These are phyloP conservation scores for Atherinosoma microstoma DNA, from an alignment of 2,797 vertebrate species.

Conservation along the genomic window DNA sequence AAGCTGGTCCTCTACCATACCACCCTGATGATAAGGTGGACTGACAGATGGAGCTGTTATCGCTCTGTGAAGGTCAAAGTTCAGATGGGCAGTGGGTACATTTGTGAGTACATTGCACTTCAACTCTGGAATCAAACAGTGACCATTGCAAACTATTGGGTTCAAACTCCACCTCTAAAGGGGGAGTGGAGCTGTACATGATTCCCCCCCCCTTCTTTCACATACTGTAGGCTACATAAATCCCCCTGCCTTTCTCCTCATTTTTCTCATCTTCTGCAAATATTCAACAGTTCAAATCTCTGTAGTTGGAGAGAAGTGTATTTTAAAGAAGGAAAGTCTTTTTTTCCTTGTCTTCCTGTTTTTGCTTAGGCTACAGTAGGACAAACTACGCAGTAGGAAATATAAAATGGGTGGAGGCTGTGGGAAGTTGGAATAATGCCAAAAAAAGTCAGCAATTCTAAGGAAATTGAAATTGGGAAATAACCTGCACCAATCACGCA, in stretches of 20 bases:
- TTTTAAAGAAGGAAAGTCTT: too few relatives aligned
- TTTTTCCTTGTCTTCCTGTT: too few relatives aligned
- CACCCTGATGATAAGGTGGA: conserved; percentile 4
- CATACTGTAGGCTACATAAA: not conserved
- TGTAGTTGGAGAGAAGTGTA: too few relatives aligned
- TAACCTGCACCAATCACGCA: not conserved
- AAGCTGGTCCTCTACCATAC: not conserved
- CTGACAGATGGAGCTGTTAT: conserved; percentile 11
- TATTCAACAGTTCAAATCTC: not conserved
- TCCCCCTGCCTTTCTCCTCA: not conserved
- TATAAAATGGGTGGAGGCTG: too few relatives aligned
- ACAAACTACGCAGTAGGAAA: too few relatives aligned
- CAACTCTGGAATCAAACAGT: conserved; percentile 24
- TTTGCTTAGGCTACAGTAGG: too few relatives aligned
- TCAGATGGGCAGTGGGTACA: not conserved
- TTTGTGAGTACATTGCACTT: conserved; percentile 14
- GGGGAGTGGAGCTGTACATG: not conserved
- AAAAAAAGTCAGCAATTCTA: not conserved
- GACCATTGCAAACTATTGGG: not conserved
- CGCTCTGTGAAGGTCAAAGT: conserved; percentile 29
- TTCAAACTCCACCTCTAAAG: conserved; percentile 55
- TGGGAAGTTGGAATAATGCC: not conserved
- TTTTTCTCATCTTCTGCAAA: not conserved
- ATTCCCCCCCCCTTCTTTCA: not conserved
- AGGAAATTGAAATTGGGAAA: not conserved